phyloP scores from a whole-genome alignment of 1,140 invertebrate genomes.

The Drosophila takahashii region DNA sequence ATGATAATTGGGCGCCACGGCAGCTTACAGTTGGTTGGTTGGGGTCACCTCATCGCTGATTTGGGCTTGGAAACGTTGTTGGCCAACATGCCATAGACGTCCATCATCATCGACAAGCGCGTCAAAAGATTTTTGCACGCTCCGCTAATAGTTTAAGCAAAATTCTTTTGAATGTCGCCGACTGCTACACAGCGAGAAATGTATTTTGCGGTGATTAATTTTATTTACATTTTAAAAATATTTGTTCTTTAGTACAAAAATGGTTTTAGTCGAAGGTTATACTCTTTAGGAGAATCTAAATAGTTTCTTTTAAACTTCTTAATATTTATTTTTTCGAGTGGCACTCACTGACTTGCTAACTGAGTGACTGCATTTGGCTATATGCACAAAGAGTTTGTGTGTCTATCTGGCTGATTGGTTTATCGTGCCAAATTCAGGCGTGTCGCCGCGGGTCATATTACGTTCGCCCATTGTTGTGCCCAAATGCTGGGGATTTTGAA shows the following conservation, averaged over 20 bases:
- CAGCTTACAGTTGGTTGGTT: conserved; percentile 9
- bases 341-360: conserved; percentile 6
- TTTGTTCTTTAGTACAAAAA: no score
- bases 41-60: conserved; percentile 35
- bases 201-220: no score
- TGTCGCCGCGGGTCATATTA: conserved; percentile 74
- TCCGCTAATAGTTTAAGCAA: conserved; percentile 46
- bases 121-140: conserved; percentile 59
- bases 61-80: conserved; percentile 34
- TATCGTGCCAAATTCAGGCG: conserved; percentile 81
- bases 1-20: conserved; percentile 71
- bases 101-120: conserved; percentile 48
- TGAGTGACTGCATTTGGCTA: conserved; percentile 51
- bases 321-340: no score
- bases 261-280: no score
- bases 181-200: conserved; percentile 5
- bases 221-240: background rate
- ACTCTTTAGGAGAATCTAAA: no score
- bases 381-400: conserved; percentile 30
- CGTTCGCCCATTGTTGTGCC: conserved; percentile 43
- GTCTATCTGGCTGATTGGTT: conserved; percentile 71
- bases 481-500: conserved; percentile 2
- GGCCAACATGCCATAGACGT: conserved; percentile 34
- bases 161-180: conserved; percentile 64
- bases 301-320: no score